These are phyloP conservation scores for Potamilus streckersoni DNA, from an alignment of 1,140 invertebrate genomes.

Conservation along the genomic window DNA sequence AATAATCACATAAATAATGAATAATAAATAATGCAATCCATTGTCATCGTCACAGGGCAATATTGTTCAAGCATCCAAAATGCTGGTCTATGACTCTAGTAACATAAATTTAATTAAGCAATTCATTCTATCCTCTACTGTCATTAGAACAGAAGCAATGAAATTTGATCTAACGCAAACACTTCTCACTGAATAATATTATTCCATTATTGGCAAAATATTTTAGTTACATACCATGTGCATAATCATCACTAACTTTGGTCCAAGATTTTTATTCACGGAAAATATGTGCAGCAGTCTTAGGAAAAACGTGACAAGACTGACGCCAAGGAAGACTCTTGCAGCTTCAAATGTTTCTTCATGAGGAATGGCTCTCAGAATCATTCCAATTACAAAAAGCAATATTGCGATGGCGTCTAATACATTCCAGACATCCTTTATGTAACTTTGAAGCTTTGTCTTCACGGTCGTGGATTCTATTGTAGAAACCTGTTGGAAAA, in stretches of 20 bases:
- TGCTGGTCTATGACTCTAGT: too few relatives aligned
- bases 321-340: slow-evolving; percentile 59
- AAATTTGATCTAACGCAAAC: too few relatives aligned
- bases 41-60: too few relatives aligned
- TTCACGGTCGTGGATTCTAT: slow-evolving; percentile 42
- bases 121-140: too few relatives aligned
- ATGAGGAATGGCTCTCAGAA: slow-evolving; percentile 52
- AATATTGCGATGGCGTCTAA: slow-evolving; percentile 63
- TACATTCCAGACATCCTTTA: slow-evolving; percentile 65
- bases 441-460: slow-evolving; percentile 58
- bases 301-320: slow-evolving; percentile 65
- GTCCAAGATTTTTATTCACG: slow-evolving; percentile 66
- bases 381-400: slow-evolving; percentile 59
- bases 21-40: too few relatives aligned
- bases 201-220: too few relatives aligned
- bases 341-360: slow-evolving; percentile 50
- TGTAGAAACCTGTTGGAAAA: slow-evolving; percentile 39
- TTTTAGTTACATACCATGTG: slow-evolving; percentile 64
- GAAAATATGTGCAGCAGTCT: slow-evolving; percentile 67
- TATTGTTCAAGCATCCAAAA: too few relatives aligned
- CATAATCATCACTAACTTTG: slow-evolving; percentile 70
- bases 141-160: too few relatives aligned
- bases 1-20: too few relatives aligned
- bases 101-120: too few relatives aligned
- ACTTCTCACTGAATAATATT: too few relatives aligned